Evolutionary conservation across 30 jellyfish, hydroid and myxozoan species (phyloP).

Genomic region (Clytia hemisphaerica): DNA sequence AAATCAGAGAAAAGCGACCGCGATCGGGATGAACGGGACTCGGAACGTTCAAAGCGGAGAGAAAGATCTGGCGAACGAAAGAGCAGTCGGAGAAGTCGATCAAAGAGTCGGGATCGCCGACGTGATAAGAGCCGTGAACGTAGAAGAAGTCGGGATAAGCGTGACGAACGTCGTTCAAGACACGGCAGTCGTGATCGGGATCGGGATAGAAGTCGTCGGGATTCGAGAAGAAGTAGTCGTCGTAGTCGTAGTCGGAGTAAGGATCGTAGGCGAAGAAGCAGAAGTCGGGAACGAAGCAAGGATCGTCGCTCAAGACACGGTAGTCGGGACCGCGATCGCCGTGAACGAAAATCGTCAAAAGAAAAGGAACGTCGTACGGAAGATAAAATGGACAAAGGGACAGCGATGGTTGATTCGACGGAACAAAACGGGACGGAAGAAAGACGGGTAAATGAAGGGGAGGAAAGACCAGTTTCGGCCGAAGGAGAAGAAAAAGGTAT

Average conservation of each 20-base stretch:
- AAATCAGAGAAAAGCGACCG: constrained; percentile 37
- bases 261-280: constrained; percentile 45
- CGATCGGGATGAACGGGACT: constrained; percentile 22
- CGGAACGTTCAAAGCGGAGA: constrained; percentile 27
- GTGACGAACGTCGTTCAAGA: constrained; percentile 22
- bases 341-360: constrained; percentile 25
- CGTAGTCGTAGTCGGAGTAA: constrained; percentile 63
- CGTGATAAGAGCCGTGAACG: constrained; percentile 42
- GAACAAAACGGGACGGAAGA: no score
- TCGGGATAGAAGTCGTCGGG: constrained; percentile 28
- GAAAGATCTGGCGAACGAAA: constrained; percentile 26
- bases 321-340: constrained; percentile 14
- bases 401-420: no score
- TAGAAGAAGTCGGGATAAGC: constrained; percentile 28
- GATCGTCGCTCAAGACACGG: no score
- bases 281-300: constrained; percentile 51
- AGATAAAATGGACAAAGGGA: no score
- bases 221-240: neutral
- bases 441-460: no score
- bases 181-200: constrained; percentile 10
- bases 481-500: no score
- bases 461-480: no score
- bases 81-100: constrained; percentile 28
- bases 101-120: constrained; percentile 20
- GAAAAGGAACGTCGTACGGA: no score